phyloP scores from a whole-genome alignment of 2,113 vertebrate species.

The Actenoides hombroni region DNA sequence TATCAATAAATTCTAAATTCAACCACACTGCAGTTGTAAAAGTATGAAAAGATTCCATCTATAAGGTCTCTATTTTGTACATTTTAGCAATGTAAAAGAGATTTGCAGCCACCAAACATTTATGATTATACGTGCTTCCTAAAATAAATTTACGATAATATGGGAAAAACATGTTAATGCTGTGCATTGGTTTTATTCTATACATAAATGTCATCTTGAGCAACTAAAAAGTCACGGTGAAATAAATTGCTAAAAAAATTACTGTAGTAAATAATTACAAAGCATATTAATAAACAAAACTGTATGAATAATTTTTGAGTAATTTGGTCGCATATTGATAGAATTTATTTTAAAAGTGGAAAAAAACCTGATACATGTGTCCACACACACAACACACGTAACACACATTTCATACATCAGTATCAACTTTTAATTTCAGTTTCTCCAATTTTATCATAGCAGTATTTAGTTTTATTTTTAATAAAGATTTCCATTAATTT shows the following conservation, averaged over 20 bases:
- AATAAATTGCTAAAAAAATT: background rate
- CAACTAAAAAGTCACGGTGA: constrained; percentile 20
- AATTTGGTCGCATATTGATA: background rate
- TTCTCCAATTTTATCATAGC: background rate
- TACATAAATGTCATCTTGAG: background rate
- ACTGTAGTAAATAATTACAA: background rate
- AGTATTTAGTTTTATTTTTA: background rate
- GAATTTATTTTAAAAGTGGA: constrained; percentile 40
- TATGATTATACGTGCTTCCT: background rate
- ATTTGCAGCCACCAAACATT: background rate
- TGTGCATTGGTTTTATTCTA: constrained; percentile 29
- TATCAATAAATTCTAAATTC: background rate
- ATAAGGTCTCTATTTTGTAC: background rate
- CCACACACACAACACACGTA: background rate
- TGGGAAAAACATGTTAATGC: background rate
- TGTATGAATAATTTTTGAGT: background rate
- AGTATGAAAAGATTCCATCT: background rate
- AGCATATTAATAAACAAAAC: background rate
- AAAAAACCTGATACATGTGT: background rate
- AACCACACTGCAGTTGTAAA: background rate
- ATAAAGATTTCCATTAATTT: background rate
- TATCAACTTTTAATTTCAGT: background rate
- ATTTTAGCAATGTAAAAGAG: background rate
- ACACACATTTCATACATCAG: background rate
- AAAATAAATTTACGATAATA: background rate